Conservation (phyloP, 2,888 invertebrate species). For the Epistrophe eligans region DNA sequence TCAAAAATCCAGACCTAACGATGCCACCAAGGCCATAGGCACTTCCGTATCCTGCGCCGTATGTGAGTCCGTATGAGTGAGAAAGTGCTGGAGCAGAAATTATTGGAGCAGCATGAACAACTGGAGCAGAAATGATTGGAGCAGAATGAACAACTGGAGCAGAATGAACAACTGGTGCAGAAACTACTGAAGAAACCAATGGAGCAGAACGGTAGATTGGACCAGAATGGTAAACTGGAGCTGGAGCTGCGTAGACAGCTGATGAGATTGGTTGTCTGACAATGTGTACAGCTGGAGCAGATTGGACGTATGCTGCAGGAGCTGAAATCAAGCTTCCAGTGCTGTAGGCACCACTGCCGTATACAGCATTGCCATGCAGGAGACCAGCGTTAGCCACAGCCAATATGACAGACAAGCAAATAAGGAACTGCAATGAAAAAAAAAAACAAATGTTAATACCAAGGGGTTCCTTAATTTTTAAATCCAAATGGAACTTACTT, state of each 20-base stretch:
- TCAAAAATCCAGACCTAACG: background rate
- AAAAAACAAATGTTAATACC: background rate
- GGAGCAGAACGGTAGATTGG: background rate
- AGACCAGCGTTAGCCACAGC: constrained; percentile 48
- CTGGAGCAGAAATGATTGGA: too few relatives aligned
- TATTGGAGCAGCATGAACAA: too few relatives aligned
- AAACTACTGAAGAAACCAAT: background rate
- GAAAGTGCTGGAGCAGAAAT: too few relatives aligned
- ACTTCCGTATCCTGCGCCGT: constrained; percentile 11
- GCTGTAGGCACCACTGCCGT: background rate
- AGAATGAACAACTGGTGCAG: background rate
- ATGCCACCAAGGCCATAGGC: too few relatives aligned
- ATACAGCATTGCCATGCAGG: background rate
- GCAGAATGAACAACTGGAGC: background rate
- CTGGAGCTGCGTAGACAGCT: background rate
- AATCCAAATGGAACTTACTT: constrained; percentile 34
- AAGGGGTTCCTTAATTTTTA: background rate
- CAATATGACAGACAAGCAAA: constrained; percentile 50
- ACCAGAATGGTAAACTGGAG: constrained; percentile 9
- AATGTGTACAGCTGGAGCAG: constrained; percentile 1
- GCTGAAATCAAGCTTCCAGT: background rate
- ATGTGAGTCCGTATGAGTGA: background rate
- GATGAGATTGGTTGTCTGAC: background rate
- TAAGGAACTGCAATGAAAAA: constrained; percentile 27
- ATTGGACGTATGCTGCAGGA: constrained; percentile 1